Base-by-base conservation (phyloP, 2,888 invertebrate species). In the Rhagonycha fulva region DNA sequence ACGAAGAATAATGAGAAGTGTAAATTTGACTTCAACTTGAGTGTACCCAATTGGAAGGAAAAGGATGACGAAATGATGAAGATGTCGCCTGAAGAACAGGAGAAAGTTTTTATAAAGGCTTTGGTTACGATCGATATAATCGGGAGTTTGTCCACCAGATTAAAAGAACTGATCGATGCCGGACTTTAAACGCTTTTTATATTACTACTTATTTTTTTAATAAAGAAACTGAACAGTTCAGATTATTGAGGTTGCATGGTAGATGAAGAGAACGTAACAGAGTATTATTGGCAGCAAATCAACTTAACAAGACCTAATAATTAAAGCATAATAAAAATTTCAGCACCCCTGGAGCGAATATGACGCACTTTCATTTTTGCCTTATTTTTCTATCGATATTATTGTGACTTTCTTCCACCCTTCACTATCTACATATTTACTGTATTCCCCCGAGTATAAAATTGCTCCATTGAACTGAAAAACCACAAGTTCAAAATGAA, bases 61-160 rank as follows among this genome's bases (percentile, higher is more conserved):
- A 83, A 88, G 68, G 84, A 94, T 62, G 90, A 91, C 47, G 87
- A 89, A 73, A 89, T 95, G 86, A 90, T 93, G 9, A 87, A 89
- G 73, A 89, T 95, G 86, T 90, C 93, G 9, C 82, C 86, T 9
- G 88, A 91, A 78, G 91, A 94, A 81, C 92, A 94, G 85, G 89
- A 92, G 68, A 87, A 90, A 81, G 91, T 94, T 70, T 89, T 95
- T 79, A 84, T 90, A 80, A 91, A 91, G 76, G 93, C 94, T 26
- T 84, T 96, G 67, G 94, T 93, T 86, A 93, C 93, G 67, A 93
- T 97, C 85, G 96, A 97, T 88, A 88, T 97, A 75, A 94, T 97
- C 84, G 93, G 94, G 82, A 93, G 94, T 82, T 89, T 96, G 68
- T 87, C 96, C 73, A 91, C 91, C 71, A 90, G 95, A 78, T 89